Evolutionary conservation across 2,888 invertebrate genomes (phyloP), one percentile per base, ranked within the genome.

Genomic region (Tiliacea aurago): DNA sequence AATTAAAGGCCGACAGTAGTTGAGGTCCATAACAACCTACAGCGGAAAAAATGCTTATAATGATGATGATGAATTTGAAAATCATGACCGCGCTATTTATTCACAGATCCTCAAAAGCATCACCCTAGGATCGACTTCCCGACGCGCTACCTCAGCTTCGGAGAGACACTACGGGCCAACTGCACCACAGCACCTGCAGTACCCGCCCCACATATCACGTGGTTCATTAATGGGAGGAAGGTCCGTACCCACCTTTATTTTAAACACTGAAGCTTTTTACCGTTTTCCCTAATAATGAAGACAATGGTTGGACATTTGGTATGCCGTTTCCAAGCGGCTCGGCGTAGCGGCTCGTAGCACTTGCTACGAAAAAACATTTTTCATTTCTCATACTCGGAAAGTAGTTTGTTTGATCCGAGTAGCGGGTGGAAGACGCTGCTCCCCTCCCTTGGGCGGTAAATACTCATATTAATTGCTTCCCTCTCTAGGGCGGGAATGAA

Each of bases 171-270:
- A 28, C 90, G 93, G 56, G 95, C 94, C 15, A 95, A 95, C 88
- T 96, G 96, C 89, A 97, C 98, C 65, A 98, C 98, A 51, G 97
- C 97, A 69, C 97, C 97, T 20, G 97, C 98, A 28, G 95, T 97
- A 82, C 98, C 98, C 61, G 97, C 98, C 47, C 98, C 98, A 41
- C 97, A 98, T 90, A 97, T 98, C 91, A 98, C 98, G 70, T 98
- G 98, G 98, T 97, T 98, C 89, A 97, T 98, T 91, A 98, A 98
- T 91, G 97, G 97, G 73, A 96, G 97, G 90, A 97, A 97, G 97
- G 98, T 98, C 94, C 0, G 51, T 20, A 45, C 49, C 9, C 45
- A 55, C 4, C 3, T 37, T 72, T 37, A 45, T 55, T 37, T 43
- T 9, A 28, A 43, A 23, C 20, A 72, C 5, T 7, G 23, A n/a